Conservation (phyloP, 2,888 invertebrate species). For the Cantharis rufa region DNA sequence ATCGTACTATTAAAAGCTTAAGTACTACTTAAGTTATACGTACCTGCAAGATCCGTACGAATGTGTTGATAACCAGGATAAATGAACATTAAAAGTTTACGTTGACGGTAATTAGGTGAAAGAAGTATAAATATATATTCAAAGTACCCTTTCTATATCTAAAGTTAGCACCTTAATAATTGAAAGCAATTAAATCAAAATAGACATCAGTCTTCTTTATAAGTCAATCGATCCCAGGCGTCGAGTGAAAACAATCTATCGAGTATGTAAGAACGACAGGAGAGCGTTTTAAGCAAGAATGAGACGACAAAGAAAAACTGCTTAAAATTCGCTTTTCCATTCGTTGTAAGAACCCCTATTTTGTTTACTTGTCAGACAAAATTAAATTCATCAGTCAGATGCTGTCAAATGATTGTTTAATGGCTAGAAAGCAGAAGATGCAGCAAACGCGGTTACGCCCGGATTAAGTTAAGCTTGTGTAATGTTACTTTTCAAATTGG, state of each 20-base stretch:
- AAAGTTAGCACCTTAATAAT: constrained; percentile 1
- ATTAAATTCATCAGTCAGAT: constrained; percentile 47
- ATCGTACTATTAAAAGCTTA: constrained; percentile 24
- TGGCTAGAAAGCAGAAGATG: constrained; percentile 40
- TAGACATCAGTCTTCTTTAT: constrained; percentile 17
- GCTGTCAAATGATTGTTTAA: constrained; percentile 45
- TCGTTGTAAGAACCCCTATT: constrained; percentile 25
- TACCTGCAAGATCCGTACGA: background rate
- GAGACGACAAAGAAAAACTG: constrained; percentile 28
- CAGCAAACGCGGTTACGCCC: constrained; percentile 32
- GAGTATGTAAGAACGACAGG: constrained; percentile 10
- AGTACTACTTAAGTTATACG: constrained; percentile 4
- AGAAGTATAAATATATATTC: background rate
- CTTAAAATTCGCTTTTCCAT: constrained; percentile 25
- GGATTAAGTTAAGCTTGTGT: constrained; percentile 33
- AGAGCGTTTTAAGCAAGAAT: constrained; percentile 6
- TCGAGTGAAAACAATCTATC: constrained; percentile 22
- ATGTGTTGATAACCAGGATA: background rate
- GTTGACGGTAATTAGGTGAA: background rate
- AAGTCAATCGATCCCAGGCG: constrained; percentile 18
- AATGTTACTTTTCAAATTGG: constrained; percentile 32
- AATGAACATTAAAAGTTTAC: background rate
- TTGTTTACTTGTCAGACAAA: constrained; percentile 38
- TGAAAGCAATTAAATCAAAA: constrained; percentile 14
- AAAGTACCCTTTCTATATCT: background rate